Percentiles rank a stretch among this genome's conserved stretches.
These are phyloP conservation scores for Toxotes lorentzi DNA, from an alignment of 2,797 vertebrate genomes.

Conservation along the genomic window DNA sequence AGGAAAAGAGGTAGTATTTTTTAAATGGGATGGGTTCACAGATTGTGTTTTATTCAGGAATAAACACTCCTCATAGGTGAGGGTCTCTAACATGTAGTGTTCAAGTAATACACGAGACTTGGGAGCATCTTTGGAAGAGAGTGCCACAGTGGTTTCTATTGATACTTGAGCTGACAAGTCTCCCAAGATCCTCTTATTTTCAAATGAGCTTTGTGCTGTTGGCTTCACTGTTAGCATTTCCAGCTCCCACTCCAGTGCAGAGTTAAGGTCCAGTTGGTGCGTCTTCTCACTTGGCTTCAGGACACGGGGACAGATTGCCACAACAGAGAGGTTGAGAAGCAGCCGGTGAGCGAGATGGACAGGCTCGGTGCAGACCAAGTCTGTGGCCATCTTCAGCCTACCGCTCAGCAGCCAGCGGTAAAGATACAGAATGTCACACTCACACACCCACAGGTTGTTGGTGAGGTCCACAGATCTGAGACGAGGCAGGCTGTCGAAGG, in stretches of 20 bases:
- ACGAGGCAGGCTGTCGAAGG: conserved; percentile 78
- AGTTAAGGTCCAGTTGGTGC: background rate
- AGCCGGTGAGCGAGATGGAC: conserved; percentile 81
- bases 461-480: conserved; percentile 81
- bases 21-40: conserved; percentile 38
- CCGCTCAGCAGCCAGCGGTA: conserved; percentile 84
- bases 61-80: conserved; percentile 84
- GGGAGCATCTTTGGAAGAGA: background rate
- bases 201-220: background rate
- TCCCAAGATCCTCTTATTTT: conserved; percentile 23
- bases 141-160: background rate
- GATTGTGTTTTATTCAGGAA: conserved; percentile 68
- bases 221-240: conserved; percentile 9
- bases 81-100: conserved; percentile 73
- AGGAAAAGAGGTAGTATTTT: conserved; percentile 47
- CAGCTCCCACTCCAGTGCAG: background rate
- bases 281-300: conserved; percentile 68
- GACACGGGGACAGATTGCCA: conserved; percentile 81
- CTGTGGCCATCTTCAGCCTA: conserved; percentile 78
- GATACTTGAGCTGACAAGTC: conserved; percentile 17
- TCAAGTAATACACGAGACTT: conserved; percentile 41
- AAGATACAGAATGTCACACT: conserved; percentile 86
- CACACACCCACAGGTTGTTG: conserved; percentile 85
- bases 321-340: conserved; percentile 82
- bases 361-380: conserved; percentile 82